Evolutionary conservation across 2,113 vertebrate species (phyloP), one percentile per base, ranked within the genome.

Genomic region (Apodemus speciosus): DNA sequence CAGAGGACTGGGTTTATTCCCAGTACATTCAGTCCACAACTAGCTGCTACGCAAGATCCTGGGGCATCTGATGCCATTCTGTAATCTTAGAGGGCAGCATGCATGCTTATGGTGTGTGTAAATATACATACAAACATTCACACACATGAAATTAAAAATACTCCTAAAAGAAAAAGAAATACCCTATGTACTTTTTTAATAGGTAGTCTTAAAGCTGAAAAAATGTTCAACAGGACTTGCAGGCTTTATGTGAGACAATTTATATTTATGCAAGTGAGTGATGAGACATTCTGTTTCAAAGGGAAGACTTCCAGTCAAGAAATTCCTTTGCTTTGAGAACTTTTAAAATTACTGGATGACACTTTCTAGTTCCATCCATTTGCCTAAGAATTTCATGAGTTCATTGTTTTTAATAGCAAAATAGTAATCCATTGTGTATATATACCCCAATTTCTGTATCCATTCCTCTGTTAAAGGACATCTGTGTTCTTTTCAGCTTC

Each of bases 301-400:
- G 81, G 10, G 81, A 75, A 9, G 25, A 88, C 56, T 77, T 94
- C 49, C 88, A 93, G 80, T 92, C 32, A 89, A 86, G 40, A 87
- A 84, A 88, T 69, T 86, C 6, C 0, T 56, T 25, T 92, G 49
- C 51, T 92, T 32, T 79, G 77, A 73, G 27, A 95, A 64, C 0
- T 1, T 77, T 87, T 56, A 53, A 62, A 94, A 72, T 62, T 92
- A 15, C 66, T 85, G 85, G 14, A 30, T 84, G n/a, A n/a, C n/a
- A n/a, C n/a, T n/a, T n/a, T n/a, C n/a, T n/a, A n/a, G n/a, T n/a
- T n/a, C n/a, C n/a, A n/a, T n/a, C n/a, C n/a, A n/a, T n/a, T n/a
- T n/a, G n/a, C n/a, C n/a, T n/a, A n/a, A n/a, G n/a, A n/a, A n/a
- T n/a, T n/a, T n/a, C n/a, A n/a, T n/a, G n/a, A n/a, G n/a, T n/a